Evolutionary conservation across 2,113 vertebrate species (phyloP).

Genomic region (Aleadryas rufinucha): DNA sequence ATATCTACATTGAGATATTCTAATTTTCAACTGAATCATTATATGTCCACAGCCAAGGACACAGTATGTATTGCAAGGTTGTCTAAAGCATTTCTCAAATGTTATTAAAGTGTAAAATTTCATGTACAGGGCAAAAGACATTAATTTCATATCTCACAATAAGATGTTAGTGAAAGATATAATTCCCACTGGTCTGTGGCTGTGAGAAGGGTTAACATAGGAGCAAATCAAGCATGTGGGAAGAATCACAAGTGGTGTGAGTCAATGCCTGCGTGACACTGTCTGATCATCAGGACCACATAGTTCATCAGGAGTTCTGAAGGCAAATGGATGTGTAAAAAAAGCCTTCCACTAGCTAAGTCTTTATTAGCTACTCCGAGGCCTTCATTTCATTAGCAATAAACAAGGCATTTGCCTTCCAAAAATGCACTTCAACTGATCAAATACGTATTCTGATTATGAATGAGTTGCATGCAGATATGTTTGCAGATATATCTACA

Average conservation of each 20-base stretch:
- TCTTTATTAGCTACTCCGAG: neutral
- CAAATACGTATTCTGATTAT: neutral
- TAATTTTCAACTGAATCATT: neutral
- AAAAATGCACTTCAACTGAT: neutral
- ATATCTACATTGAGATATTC: neutral
- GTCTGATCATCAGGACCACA: neutral
- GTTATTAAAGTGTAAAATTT: neutral
- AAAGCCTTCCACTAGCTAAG: neutral
- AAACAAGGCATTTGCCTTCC: neutral
- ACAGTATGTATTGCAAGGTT: accelerated
- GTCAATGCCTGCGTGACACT: neutral
- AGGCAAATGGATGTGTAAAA: neutral
- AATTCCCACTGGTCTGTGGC: neutral
- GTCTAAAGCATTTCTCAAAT: neutral
- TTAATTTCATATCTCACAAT: neutral
- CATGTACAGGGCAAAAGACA: neutral
- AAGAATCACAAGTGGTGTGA: neutral
- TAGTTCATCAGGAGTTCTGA: neutral
- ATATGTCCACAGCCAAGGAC: neutral
- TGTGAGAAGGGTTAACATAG: neutral
- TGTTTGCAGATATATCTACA: neutral
- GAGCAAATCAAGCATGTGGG: neutral
- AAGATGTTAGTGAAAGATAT: neutral
- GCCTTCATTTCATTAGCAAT: neutral
- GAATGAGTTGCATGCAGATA: neutral